Conservation (phyloP, 1,140 invertebrate genomes). For the Ditylenchus dipsaci region DNA sequence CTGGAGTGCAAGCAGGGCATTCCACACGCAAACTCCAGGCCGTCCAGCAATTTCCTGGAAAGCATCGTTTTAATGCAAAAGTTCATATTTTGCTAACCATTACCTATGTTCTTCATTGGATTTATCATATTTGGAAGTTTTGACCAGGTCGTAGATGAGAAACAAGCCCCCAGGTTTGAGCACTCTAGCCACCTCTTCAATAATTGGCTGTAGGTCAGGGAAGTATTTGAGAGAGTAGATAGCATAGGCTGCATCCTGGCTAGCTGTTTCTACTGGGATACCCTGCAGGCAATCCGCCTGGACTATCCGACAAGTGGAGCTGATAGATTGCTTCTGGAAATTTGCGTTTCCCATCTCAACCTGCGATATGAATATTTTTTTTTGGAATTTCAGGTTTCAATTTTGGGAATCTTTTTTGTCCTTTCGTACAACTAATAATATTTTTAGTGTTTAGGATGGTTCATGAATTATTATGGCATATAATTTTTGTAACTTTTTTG, state of each 20-base stretch:
- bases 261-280: constrained; percentile 52
- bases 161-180: constrained; percentile 49
- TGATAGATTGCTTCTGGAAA: constrained; percentile 37
- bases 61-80: background rate
- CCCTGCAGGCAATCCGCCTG: constrained; percentile 65
- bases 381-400: constrained; percentile 3
- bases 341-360: constrained; percentile 48
- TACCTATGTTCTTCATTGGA: constrained; percentile 44
- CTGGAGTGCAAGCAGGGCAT: constrained; percentile 53
- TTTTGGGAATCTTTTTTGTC: no score
- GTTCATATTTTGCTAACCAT: background rate
- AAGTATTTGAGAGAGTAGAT: constrained; percentile 57
- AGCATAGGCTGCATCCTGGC: constrained; percentile 52
- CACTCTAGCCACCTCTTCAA: constrained; percentile 44
- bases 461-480: no score
- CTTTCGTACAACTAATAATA: no score
- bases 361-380: no score
- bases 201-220: constrained; percentile 39
- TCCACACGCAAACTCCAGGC: constrained; percentile 55
- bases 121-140: constrained; percentile 51
- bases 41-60: constrained; percentile 46
- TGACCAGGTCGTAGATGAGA: constrained; percentile 54
- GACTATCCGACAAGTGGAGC: constrained; percentile 36
- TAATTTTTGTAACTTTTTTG: no score
- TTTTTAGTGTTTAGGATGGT: background rate